Evolutionary conservation across 2,888 invertebrate species (phyloP), one percentile per base, ranked within the genome.

Genomic region (Dichetophora obliterata): DNA sequence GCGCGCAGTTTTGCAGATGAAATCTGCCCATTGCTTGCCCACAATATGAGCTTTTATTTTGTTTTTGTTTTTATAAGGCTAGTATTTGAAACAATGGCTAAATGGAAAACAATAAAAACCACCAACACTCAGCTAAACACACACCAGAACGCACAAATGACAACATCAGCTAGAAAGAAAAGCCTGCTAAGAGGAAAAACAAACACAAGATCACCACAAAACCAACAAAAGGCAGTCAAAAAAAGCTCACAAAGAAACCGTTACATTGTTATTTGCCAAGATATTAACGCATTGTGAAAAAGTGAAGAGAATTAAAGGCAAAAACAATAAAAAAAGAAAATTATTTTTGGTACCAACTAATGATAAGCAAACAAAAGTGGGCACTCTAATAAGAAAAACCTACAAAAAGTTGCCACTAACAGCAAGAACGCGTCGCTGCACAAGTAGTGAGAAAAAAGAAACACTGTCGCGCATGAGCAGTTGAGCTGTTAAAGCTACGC

Each of bases 321-420:
- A 61, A 48, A 34, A 48, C 43, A 19, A 61, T 27, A 34, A 48
- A 50, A 24, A 48, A 73, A 31, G 3, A n/a, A 59, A 71, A 57
- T 37, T 57, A 43, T 19, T 57, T 16, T 43, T 48, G 16, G 24
- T 24, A 63, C 27, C 31, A 66, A 54, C 63, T 73, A 73, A 73
- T 73, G 61, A 73, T 73, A 73, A 73, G 63, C 73, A 73, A 73
- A 73, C 52, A 73, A 70, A 37, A 22, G 48, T 48, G 54, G 71
- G 57, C 37, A 71, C 43, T 37, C 57, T 37, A 57, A 54, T 34
- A 16, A 71, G 34, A 50, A 50, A 19, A 37, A 57, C 37, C 22
- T 37, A 34, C 57, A 37, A 34, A 71, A 54, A 16, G 48, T 68
- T 48, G 50, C 66, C 50, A 27, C n/a, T 24, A 59, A 59, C 59